A percentile compares a stretch with the other conserved stretches of the same genome.
Conservation (phyloP, 2,888 invertebrate genomes). For the Lampropteryx suffumata region DNA sequence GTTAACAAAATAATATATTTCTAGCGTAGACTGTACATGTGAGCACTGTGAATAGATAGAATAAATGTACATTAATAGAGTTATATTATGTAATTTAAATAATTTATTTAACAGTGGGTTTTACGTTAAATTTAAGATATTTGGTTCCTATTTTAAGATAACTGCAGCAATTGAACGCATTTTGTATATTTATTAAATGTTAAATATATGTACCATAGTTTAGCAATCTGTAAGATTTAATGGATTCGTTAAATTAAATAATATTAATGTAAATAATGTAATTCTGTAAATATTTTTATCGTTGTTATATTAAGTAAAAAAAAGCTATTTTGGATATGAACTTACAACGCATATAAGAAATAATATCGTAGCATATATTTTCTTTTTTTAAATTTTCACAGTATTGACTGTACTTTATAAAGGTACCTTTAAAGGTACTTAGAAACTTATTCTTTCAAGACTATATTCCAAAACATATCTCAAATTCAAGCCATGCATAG, state of each 20-base stretch:
- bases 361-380: not conserved
- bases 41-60: slow-evolving; percentile 52
- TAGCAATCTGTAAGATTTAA: slow-evolving; percentile 40
- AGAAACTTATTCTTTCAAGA: too few species aligned
- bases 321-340: slow-evolving; percentile 35
- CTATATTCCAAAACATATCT: too few species aligned
- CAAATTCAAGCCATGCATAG: too few species aligned
- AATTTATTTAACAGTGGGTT: slow-evolving; percentile 70
- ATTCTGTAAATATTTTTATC: slow-evolving; percentile 25
- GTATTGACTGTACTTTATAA: too few species aligned
- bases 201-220: slow-evolving; percentile 43
- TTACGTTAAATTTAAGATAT: slow-evolving; percentile 52
- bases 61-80: slow-evolving; percentile 65
- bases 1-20: slow-evolving; percentile 25
- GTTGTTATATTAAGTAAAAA: slow-evolving; percentile 9
- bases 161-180: slow-evolving; percentile 56
- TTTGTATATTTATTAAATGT: slow-evolving; percentile 66
- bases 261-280: slow-evolving; percentile 29
- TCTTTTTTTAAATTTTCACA: not conserved
- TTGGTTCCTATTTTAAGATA: slow-evolving; percentile 82
- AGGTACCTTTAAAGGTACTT: too few species aligned
- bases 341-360: slow-evolving; percentile 34
- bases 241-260: slow-evolving; percentile 28
- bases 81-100: slow-evolving; percentile 63
- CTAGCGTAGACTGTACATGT: slow-evolving; percentile 28